Evolutionary conservation across 2,797 vertebrate genomes (phyloP).

Genomic region (Hemitrygon akajei): DNA sequence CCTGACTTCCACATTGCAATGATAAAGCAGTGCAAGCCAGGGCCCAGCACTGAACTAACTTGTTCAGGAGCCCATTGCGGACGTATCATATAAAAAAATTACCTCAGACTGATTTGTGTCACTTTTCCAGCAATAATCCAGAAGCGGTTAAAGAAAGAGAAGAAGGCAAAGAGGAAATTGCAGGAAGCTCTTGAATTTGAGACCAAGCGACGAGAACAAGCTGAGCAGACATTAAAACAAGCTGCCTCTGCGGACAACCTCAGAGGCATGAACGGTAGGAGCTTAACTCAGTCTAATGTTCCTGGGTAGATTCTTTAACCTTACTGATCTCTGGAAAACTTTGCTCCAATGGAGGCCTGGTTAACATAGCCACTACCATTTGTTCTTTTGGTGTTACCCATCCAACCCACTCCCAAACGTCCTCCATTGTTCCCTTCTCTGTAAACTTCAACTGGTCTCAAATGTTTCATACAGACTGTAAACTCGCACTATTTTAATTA

Average conservation of each 20-base stretch:
- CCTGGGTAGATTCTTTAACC: not conserved
- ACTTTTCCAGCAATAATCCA: slow-evolving; percentile 82
- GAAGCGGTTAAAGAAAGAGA: slow-evolving; percentile 98
- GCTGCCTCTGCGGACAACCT: slow-evolving; percentile 89
- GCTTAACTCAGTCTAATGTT: not conserved
- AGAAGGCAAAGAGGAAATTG: slow-evolving; percentile 99
- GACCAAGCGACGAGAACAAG: slow-evolving; percentile 92
- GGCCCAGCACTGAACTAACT: too few species aligned
- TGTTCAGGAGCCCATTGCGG: not conserved
- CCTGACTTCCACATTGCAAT: too few species aligned
- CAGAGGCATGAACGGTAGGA: slow-evolving; percentile 89
- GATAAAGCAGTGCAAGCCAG: too few species aligned
- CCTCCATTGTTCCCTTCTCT: too few species aligned
- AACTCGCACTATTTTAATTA: too few species aligned
- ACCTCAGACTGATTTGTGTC: not conserved
- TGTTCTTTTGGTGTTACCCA: too few species aligned
- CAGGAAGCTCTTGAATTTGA: slow-evolving; percentile 98
- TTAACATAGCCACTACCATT: not conserved
- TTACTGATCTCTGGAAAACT: not conserved
- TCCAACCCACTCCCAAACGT: too few species aligned
- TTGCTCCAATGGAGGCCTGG: not conserved
- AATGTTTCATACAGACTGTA: too few species aligned
- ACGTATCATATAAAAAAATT: not conserved
- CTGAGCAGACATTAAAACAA: slow-evolving; percentile 89
- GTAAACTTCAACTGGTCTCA: too few species aligned